Conservation (phyloP, 2,797 vertebrate species). For the Coregonus suidteri region DNA sequence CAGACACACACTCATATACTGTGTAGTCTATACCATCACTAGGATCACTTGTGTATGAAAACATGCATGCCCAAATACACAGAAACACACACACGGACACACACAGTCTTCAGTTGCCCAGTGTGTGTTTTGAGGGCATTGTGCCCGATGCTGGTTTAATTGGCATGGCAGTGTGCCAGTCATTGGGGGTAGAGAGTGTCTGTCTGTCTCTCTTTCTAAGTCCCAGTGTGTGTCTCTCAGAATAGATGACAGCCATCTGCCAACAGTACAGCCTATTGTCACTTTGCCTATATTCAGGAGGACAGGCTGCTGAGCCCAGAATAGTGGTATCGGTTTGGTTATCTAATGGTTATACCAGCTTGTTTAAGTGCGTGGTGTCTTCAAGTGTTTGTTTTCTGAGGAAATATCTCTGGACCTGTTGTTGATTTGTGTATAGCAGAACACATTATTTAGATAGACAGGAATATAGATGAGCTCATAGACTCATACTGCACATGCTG, state of each 20-base stretch:
- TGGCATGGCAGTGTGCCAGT: constrained; percentile 63
- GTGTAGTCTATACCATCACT: no score
- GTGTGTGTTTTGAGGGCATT: constrained; percentile 50
- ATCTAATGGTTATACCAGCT: not conserved
- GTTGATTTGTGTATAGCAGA: not conserved
- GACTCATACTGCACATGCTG: not conserved
- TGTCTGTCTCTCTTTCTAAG: not conserved
- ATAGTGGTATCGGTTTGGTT: not conserved
- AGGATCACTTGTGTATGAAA: no score
- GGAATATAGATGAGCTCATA: not conserved
- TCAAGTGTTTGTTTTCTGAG: no score
- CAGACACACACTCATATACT: no score
- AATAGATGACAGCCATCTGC: constrained; percentile 70
- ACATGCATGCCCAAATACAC: not conserved
- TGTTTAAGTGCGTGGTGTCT: not conserved
- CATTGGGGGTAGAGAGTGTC: no score
- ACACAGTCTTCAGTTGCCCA: constrained; percentile 54
- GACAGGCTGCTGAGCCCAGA: not conserved
- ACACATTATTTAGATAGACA: not conserved
- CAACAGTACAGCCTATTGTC: not conserved
- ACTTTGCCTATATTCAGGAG: no score
- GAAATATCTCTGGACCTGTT: no score
- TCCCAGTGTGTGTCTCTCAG: constrained; percentile 42
- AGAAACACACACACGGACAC: no score
- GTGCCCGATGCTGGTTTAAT: constrained; percentile 64